Evolutionary conservation across 2,797 vertebrate species (phyloP).

Genomic region (Falco rusticolus): DNA sequence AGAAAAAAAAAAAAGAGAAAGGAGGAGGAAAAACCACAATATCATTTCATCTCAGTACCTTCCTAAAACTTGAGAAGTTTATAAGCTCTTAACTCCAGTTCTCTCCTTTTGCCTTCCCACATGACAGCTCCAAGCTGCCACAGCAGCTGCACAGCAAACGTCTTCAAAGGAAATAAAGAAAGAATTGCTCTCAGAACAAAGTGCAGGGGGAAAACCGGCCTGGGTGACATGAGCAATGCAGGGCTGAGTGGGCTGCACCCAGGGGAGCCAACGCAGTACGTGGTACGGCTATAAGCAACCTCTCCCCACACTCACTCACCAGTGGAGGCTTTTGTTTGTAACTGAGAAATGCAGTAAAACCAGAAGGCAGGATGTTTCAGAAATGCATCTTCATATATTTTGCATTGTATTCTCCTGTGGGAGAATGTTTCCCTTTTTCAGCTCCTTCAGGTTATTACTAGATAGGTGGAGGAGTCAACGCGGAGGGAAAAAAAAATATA

Average conservation of each 20-base stretch:
- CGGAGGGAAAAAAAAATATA: background rate
- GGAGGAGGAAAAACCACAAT: background rate
- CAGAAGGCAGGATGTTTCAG: background rate
- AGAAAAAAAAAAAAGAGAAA: background rate
- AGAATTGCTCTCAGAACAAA: constrained; percentile 51
- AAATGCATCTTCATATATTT: background rate
- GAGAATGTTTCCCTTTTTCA: background rate
- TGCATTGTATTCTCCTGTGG: background rate
- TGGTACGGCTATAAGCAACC: background rate
- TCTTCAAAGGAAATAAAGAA: constrained; percentile 51
- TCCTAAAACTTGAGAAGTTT: constrained; percentile 45
- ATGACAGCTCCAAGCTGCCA: constrained; percentile 43
- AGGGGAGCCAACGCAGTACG: background rate
- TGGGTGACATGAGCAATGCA: background rate
- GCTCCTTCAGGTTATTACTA: background rate
- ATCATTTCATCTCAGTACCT: constrained; percentile 36
- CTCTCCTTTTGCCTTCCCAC: constrained; percentile 22
- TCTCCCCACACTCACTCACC: rapidly evolving
- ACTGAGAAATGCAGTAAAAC: background rate
- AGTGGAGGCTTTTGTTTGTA: rapidly evolving
- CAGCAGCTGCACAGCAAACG: constrained; percentile 40
- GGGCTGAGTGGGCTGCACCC: background rate
- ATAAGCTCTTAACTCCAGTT: constrained; percentile 20
- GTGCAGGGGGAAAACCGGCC: background rate
- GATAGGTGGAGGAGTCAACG: background rate